Conservation (phyloP, 2,888 invertebrate genomes). For the Diadegma fenestrale region DNA sequence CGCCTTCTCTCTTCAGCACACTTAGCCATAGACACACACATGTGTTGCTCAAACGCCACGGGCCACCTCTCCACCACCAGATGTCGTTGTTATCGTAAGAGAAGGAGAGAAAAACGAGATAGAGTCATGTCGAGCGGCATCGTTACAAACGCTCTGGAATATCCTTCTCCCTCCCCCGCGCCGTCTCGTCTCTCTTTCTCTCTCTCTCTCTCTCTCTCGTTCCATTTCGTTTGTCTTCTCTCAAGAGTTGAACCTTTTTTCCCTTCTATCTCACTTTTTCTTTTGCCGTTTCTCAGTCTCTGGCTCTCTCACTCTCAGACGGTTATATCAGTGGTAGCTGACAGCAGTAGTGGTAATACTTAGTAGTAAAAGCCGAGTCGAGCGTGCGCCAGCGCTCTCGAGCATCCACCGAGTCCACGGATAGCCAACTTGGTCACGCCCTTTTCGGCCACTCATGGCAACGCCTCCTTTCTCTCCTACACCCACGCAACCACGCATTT, state of each 20-base stretch:
- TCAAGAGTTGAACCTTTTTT: slow-evolving; percentile 37
- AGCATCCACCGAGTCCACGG: slow-evolving; percentile 64
- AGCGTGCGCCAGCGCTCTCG: slow-evolving; percentile 63
- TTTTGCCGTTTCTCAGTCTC: slow-evolving; percentile 3
- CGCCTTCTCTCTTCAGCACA: slow-evolving; percentile 46
- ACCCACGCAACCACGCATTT: slow-evolving; percentile 76
- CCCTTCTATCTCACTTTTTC: slow-evolving; percentile 15
- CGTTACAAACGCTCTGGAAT: slow-evolving; percentile 54
- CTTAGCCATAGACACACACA: slow-evolving; percentile 32
- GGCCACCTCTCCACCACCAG: slow-evolving; percentile 37
- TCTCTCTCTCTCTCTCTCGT: slow-evolving; percentile 38
- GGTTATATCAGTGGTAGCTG: slow-evolving; percentile 40
- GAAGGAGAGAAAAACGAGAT: not conserved
- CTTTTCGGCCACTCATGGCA: slow-evolving; percentile 74
- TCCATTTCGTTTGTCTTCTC: slow-evolving; percentile 25
- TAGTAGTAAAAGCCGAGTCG: slow-evolving; percentile 49
- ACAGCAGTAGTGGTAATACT: slow-evolving; percentile 29
- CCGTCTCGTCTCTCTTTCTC: slow-evolving; percentile 17
- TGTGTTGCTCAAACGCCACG: slow-evolving; percentile 24
- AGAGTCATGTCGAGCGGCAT: slow-evolving; percentile 38
- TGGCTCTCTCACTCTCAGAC: slow-evolving; percentile 18
- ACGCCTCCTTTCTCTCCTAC: slow-evolving; percentile 80
- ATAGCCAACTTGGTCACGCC: slow-evolving; percentile 76
- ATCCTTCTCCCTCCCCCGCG: slow-evolving; percentile 8
- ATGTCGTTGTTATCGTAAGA: slow-evolving; percentile 26